Base-by-base conservation (phyloP, 1,140 invertebrate species). In the Pseudomyrmex pallidus region DNA sequence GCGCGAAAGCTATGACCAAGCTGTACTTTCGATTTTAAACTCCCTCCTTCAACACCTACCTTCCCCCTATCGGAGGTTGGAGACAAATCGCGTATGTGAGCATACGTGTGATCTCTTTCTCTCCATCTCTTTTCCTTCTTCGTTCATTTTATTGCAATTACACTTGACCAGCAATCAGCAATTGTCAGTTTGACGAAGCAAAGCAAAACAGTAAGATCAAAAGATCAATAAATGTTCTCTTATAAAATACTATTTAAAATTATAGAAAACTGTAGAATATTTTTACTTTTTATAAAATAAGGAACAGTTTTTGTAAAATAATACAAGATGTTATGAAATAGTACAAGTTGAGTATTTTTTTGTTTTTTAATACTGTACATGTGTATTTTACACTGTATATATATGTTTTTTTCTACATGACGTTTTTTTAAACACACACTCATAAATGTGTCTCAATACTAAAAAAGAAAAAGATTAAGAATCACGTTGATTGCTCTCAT, bases 1-100 rank as follows among this genome's bases (percentile, higher is more conserved):
- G 22, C 76, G 10, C 66, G 76, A 80, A 80, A 80, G 44, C 76
- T 44, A 8, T 44, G 54, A 20, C 66, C 56, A 17, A 72, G 54
- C 76, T 80, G 57, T n/a, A 80, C 76, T 80, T 80, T 80, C 76
- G 54, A 72, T 72, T 80, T 80, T 72, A 48, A 80, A 8, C 76
- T 80, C 76, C 76, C 76, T 80, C 76, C 76, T 80, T 57, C 76
- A 44, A 50, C 22, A 80, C 56, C n/a, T 80, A 57, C 54, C 76
- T 59, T 70, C 44, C 54, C 67, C 64, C 66, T 59, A 48, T 59
- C 66, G 56, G 66, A 80, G 44, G n/a, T 77, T 77, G 50, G 0
- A 22, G 20, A 8, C 54, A 61, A 80, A 70, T 78, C 67, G 13
- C 35, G 12, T 78, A 59, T 54, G 20, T 46, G 8, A 13, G 7